Evolutionary conservation across 2,113 vertebrate genomes (phyloP).

Genomic region (Cinclus mexicanus): DNA sequence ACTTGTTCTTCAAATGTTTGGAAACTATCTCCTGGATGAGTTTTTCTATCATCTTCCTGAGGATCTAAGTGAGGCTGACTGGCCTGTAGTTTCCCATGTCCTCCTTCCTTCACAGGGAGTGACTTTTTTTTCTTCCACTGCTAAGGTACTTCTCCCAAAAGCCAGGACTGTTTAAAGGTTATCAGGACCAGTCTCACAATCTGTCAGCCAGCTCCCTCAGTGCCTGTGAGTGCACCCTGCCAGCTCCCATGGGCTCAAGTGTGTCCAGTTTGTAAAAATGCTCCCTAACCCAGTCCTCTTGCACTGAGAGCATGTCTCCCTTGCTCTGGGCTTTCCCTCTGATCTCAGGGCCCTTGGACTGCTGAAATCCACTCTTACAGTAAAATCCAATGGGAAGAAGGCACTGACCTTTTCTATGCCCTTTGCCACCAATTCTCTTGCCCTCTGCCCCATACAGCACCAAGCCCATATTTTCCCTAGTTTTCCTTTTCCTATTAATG

Average conservation of each 20-base stretch:
- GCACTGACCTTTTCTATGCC: neutral
- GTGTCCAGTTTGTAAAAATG: neutral
- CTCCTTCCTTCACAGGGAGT: neutral
- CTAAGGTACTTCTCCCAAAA: neutral
- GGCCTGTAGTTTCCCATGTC: neutral
- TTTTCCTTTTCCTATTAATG: neutral
- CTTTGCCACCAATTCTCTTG: neutral
- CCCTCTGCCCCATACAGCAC: neutral
- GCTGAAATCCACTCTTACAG: neutral
- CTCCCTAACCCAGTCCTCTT: neutral
- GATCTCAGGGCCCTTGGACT: neutral
- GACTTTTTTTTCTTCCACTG: neutral
- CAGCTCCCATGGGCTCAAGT: neutral
- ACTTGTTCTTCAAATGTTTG: neutral
- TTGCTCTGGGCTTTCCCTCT: neutral
- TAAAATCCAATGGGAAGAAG: neutral
- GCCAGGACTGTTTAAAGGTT: neutral
- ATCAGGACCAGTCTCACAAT: neutral
- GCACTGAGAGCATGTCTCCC: fast-evolving
- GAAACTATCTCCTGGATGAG: neutral
- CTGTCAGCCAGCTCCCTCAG: neutral
- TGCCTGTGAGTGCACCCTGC: neutral
- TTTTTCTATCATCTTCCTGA: neutral
- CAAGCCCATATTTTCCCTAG: neutral
- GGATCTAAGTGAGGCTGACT: neutral